phyloP scores from a whole-genome alignment of 1,140 invertebrate genomes.

The Nymphalis io region DNA sequence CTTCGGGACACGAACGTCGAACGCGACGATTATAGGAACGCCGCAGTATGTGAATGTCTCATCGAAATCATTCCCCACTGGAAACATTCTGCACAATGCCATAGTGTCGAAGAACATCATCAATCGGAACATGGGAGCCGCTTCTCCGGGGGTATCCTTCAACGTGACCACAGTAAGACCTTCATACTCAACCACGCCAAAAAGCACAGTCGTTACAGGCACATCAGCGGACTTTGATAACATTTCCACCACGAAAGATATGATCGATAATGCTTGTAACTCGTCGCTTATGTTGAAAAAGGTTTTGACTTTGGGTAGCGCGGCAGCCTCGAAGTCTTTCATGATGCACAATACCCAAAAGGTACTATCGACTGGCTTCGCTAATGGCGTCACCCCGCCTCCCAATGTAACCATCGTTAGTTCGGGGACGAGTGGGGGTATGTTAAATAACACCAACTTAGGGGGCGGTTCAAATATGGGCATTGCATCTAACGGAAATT shows the following conservation, averaged over 20 bases:
- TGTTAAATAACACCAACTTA: slow-evolving; percentile 51
- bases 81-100: slow-evolving; percentile 78
- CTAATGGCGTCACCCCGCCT: slow-evolving; percentile 63
- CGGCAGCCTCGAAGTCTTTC: slow-evolving; percentile 75
- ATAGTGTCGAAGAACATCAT: slow-evolving; percentile 76
- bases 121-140: slow-evolving; percentile 47
- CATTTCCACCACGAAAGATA: slow-evolving; percentile 75
- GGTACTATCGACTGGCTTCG: slow-evolving; percentile 75
- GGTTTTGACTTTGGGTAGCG: slow-evolving; percentile 75
- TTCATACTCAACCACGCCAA: slow-evolving; percentile 58
- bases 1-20: slow-evolving; percentile 68
- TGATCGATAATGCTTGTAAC: slow-evolving; percentile 79
- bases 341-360: slow-evolving; percentile 80
- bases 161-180: slow-evolving; percentile 63
- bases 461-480: slow-evolving; percentile 50
- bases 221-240: slow-evolving; percentile 57
- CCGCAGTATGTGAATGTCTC: slow-evolving; percentile 76
- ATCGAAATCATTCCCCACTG: slow-evolving; percentile 76
- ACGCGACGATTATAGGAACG: slow-evolving; percentile 63
- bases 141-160: slow-evolving; percentile 63
- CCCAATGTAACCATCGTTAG: slow-evolving; percentile 76
- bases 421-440: slow-evolving; percentile 60
- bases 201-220: slow-evolving; percentile 55
- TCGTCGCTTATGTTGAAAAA: slow-evolving; percentile 80
- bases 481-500: slow-evolving; percentile 66